phyloP scores from a whole-genome alignment of 2,797 vertebrate genomes.

The Ambastaia sidthimunki region DNA sequence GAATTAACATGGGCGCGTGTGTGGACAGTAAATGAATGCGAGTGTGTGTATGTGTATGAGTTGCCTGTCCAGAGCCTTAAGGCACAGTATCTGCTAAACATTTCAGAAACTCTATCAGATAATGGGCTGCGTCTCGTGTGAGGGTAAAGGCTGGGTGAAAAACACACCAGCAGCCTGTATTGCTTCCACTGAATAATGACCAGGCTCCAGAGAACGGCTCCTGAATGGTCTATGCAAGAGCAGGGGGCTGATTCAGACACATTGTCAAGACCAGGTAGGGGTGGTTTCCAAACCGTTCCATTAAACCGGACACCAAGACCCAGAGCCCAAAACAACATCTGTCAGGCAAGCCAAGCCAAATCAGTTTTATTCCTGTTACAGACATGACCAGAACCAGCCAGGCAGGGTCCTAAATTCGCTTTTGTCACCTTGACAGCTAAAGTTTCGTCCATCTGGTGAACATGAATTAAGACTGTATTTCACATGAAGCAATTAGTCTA shows the following conservation, averaged over 20 bases:
- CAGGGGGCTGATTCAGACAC: constrained; percentile 45
- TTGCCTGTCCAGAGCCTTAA: constrained; percentile 33
- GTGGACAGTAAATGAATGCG: not conserved
- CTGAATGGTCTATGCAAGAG: constrained; percentile 46
- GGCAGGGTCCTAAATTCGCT: not conserved
- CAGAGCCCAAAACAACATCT: constrained; percentile 72
- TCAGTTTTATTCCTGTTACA: constrained; percentile 57
- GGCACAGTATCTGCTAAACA: constrained; percentile 76
- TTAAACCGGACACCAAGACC: constrained; percentile 59
- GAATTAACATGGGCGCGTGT: not conserved
- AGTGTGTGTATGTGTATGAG: constrained; percentile 12
- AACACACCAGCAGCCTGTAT: constrained; percentile 72
- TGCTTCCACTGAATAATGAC: constrained; percentile 57
- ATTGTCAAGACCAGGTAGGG: constrained; percentile 52
- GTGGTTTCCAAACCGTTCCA: constrained; percentile 59
- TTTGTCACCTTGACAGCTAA: not conserved
- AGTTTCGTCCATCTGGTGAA: not conserved
- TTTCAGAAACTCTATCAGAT: constrained; percentile 85
- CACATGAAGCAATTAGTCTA: constrained; percentile 28
- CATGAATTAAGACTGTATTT: constrained; percentile 22
- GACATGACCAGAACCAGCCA: not conserved
- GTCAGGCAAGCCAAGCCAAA: constrained; percentile 71
- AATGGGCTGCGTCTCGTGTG: constrained; percentile 73
- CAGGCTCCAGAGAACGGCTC: constrained; percentile 58
- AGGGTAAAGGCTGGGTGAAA: constrained; percentile 59